Conservation (phyloP, 2,113 vertebrate species). For the Hippocampus mohnikei region DNA sequence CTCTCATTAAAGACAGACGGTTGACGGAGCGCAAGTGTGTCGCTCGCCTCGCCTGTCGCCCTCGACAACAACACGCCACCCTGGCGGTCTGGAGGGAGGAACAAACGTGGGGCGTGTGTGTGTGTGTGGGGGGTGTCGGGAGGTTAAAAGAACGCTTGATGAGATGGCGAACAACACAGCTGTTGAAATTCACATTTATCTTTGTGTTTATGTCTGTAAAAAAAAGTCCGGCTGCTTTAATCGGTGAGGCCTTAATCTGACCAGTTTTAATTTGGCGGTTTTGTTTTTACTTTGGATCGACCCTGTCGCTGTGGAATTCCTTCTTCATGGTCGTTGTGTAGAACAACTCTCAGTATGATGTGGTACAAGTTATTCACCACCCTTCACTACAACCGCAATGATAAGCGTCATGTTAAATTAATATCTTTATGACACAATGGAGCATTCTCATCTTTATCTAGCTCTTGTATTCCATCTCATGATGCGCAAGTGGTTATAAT, state of each 20-base stretch:
- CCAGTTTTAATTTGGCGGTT: not conserved
- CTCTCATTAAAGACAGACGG: constrained; percentile 77
- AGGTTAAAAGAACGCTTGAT: constrained; percentile 44
- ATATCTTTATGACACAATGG: not conserved
- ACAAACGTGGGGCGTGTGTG: constrained; percentile 30
- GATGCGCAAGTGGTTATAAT: not conserved
- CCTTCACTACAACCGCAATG: no score
- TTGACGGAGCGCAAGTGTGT: constrained; percentile 75
- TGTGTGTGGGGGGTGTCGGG: constrained; percentile 1
- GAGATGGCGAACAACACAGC: constrained; percentile 49
- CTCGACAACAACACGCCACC: constrained; percentile 72
- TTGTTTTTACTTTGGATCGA: not conserved
- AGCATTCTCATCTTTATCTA: not conserved
- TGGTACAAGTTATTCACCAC: not conserved
- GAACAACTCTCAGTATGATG: not conserved
- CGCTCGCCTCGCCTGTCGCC: constrained; percentile 73
- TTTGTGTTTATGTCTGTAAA: constrained; percentile 18
- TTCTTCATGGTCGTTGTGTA: not conserved
- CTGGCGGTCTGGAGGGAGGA: constrained; percentile 68
- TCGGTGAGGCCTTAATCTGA: not conserved
- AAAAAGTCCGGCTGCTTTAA: not conserved
- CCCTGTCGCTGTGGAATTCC: not conserved
- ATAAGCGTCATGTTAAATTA: not conserved
- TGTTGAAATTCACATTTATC: constrained; percentile 50
- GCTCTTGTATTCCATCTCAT: not conserved